Conservation (phyloP, 2,797 vertebrate genomes). For the Cephalopachus bancanus region DNA sequence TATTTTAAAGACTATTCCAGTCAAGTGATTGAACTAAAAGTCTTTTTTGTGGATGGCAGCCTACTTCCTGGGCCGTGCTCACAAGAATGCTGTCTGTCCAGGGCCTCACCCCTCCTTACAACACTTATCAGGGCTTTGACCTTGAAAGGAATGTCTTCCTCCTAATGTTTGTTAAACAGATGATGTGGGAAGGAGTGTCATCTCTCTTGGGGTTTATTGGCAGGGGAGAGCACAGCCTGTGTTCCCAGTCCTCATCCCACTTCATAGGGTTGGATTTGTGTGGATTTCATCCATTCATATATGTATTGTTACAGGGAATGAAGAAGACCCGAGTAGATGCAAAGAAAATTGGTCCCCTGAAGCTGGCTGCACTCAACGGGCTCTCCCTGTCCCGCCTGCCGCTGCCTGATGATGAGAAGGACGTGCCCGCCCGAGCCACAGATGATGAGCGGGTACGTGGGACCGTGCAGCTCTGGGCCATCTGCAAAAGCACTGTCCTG, state of each 20-base stretch:
- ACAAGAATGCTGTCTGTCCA: conserved; percentile 72
- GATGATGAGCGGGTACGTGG: conserved; percentile 96
- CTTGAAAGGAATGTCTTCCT: conserved; percentile 85
- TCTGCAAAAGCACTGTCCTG: not conserved
- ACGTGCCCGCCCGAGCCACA: conserved; percentile 93
- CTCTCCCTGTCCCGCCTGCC: conserved; percentile 93
- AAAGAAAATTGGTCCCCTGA: conserved; percentile 96
- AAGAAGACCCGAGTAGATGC: conserved; percentile 94
- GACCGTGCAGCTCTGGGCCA: not conserved
- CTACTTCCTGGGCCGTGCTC: not conserved
- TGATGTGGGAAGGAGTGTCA: not conserved
- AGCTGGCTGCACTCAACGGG: conserved; percentile 95
- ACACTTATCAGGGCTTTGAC: conserved; percentile 82
- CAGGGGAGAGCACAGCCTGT: conserved; percentile 44
- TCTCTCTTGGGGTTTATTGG: conserved; percentile 48
- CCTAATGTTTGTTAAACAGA: not conserved
- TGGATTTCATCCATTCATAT: conserved; percentile 46
- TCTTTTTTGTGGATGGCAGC: not conserved
- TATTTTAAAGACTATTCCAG: not conserved
- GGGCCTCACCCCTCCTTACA: conserved; percentile 76
- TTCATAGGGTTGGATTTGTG: not conserved
- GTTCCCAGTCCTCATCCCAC: conserved; percentile 52
- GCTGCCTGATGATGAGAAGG: conserved; percentile 92
- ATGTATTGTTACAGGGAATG: conserved; percentile 92
- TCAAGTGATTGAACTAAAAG: not conserved